A percentile compares a stretch with the other conserved stretches of the same genome.
Conservation (phyloP, 2,797 vertebrate genomes). For the Remorina albescens region DNA sequence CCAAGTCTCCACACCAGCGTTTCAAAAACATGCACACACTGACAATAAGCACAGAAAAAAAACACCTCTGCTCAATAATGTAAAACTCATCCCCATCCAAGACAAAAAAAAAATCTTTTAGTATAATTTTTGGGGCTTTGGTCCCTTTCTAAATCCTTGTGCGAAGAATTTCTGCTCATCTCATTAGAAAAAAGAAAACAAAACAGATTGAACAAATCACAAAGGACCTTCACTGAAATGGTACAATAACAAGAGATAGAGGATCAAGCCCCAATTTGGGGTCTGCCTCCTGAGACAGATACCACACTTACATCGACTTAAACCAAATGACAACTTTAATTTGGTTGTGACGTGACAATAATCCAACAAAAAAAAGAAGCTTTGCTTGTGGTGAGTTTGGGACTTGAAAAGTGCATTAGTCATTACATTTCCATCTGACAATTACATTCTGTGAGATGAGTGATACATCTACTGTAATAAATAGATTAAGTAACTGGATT, state of each 20-base stretch:
- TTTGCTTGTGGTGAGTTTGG: slow-evolving; percentile 32
- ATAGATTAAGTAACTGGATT: not conserved
- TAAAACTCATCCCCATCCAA: slow-evolving; percentile 26
- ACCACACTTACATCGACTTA: slow-evolving; percentile 76
- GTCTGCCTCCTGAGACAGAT: slow-evolving; percentile 74
- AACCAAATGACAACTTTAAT: slow-evolving; percentile 77
- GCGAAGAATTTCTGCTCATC: slow-evolving; percentile 69
- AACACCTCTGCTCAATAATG: not conserved
- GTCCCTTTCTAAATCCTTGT: slow-evolving; percentile 63
- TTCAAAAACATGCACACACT: not conserved
- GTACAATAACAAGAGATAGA: slow-evolving; percentile 48
- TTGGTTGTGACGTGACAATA: slow-evolving; percentile 66
- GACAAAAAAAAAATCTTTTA: slow-evolving; percentile 52
- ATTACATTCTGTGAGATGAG: not conserved
- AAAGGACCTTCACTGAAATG: slow-evolving; percentile 16
- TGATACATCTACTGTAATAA: slow-evolving; percentile 3
- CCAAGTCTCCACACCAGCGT: not conserved
- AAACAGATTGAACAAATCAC: slow-evolving; percentile 70
- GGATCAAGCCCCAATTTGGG: slow-evolving; percentile 75
- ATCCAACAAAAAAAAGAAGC: slow-evolving; percentile 35
- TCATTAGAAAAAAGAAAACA: slow-evolving; percentile 63
- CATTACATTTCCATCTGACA: slow-evolving; percentile 10
- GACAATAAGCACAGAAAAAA: not conserved
- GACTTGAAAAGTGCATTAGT: slow-evolving; percentile 2
- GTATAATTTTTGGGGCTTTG: slow-evolving; percentile 29